phyloP scores from a whole-genome alignment of 1,140 invertebrate species.

The Drosophila sechellia region DNA sequence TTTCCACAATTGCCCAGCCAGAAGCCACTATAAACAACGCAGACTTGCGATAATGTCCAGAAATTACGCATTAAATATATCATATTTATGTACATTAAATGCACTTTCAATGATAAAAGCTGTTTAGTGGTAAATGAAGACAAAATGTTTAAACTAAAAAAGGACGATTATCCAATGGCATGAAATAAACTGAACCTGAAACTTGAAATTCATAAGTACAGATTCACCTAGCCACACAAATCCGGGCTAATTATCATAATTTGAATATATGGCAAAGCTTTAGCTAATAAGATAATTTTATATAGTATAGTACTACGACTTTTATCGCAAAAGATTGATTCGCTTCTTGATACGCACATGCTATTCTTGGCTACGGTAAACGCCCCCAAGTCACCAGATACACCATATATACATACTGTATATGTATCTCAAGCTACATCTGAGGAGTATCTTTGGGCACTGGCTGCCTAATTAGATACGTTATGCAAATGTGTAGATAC shows the following conservation, averaged over 20 bases:
- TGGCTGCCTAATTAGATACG: conserved; percentile 68
- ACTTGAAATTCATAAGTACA: no score
- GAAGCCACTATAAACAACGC: conserved; percentile 34
- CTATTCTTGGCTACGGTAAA: conserved; percentile 13
- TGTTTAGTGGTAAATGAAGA: conserved; percentile 1
- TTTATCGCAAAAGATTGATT: neutral
- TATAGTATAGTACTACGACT: neutral
- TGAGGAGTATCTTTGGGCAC: conserved; percentile 28
- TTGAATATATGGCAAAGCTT: no score
- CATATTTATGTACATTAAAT: conserved; percentile 27
- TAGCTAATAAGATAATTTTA: no score
- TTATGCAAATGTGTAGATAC: conserved; percentile 63
- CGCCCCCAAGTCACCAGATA: conserved; percentile 5
- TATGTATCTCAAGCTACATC: conserved; percentile 2
- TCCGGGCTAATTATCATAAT: no score
- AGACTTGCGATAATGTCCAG: conserved; percentile 25
- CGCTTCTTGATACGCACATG: neutral
- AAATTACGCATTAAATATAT: conserved; percentile 38
- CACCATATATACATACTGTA: neutral
- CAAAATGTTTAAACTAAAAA: neutral
- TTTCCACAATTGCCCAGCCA: conserved; percentile 2
- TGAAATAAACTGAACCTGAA: neutral
- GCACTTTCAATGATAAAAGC: conserved; percentile 11
- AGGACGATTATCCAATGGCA: neutral
- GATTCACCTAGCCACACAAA: no score